Base-by-base conservation (phyloP, 2,888 invertebrate species). In the Steinernema carpocapsae region DNA sequence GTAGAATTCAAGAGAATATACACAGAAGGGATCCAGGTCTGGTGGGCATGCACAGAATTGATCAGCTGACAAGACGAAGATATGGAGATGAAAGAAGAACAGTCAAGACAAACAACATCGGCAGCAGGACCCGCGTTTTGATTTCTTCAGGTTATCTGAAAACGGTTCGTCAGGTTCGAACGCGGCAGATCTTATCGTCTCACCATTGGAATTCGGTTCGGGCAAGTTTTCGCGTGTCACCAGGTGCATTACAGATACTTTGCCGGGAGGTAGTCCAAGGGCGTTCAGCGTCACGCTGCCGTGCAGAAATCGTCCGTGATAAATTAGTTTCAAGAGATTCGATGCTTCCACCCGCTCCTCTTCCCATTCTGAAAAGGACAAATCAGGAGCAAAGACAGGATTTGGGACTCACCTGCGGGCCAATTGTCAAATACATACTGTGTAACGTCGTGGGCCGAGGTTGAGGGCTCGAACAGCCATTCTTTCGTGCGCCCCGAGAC, bases 401-500 rank as follows among this genome's bases (percentile, higher is more conserved):
- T 0, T n/a, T 32, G 22, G 6, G 32, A 78, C 88, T 90, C 91
- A 97, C 97, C 97, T 92, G 94, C 93, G 79, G 97, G 97, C 99
- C 99, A 99, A 90, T 95, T 94, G 90, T 95, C 96, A 91, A 96
- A 97, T 88, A 99, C 97, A 91, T 94, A 93, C 91, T 97, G 94
- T 86, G 97, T 96, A 90, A 99, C 97, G 90, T 97, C 97, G 87
- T 95, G 94, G 86, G 97, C 99, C 82, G 97, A 96, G 90, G 95
- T 95, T 88, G 93, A 93, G 79, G 96, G 95, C 89, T 92, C 93
- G 91, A 97, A 99, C 88, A 95, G 92, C 91, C 96, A 99, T 91
- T 99, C 97, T 92, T 95, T 95, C 90, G 97, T 97, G 91, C 96
- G 95, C 87, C 97, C 97, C 90, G 95, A 96, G 89, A 97, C 97